These are phyloP conservation scores for Drosophila nigritarsus DNA, from an alignment of 2,888 invertebrate genomes.

Conservation along the genomic window DNA sequence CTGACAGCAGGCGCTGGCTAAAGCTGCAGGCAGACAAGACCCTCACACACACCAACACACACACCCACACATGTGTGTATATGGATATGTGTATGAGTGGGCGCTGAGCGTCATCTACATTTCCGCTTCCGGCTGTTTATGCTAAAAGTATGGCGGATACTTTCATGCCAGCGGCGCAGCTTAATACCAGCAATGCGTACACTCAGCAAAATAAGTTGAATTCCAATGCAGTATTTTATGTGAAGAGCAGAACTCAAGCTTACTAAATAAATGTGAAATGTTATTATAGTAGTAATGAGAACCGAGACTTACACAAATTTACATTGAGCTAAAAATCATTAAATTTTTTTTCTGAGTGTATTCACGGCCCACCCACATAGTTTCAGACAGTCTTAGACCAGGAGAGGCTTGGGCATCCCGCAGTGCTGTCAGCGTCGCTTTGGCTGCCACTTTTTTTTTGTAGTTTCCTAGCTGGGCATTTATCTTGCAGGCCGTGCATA, in stretches of 20 bases:
- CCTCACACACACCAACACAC: slow-evolving; percentile 26
- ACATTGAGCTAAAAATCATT: too few relatives aligned
- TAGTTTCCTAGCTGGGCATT: slow-evolving; percentile 21
- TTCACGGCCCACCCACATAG: not conserved
- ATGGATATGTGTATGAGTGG: slow-evolving; percentile 19
- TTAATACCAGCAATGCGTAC: slow-evolving; percentile 37
- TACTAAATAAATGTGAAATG: not conserved
- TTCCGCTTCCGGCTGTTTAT: slow-evolving; percentile 78
- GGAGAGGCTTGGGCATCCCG: slow-evolving; percentile 43
- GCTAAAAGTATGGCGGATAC: slow-evolving; percentile 75
- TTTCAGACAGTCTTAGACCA: slow-evolving; percentile 7
- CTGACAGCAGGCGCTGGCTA: slow-evolving; percentile 48
- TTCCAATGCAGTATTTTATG: not conserved
- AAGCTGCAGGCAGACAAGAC: slow-evolving; percentile 31
- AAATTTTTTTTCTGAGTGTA: not conserved
- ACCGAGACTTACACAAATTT: not conserved
- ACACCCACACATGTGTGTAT: slow-evolving; percentile 17
- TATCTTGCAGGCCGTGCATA: slow-evolving; percentile 25
- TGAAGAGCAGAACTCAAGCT: not conserved
- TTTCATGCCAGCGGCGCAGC: slow-evolving; percentile 36
- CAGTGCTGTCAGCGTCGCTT: slow-evolving; percentile 69
- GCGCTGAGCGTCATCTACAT: slow-evolving; percentile 70
- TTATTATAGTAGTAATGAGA: too few relatives aligned
- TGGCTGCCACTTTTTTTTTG: slow-evolving; percentile 40
- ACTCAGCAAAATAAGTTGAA: not conserved